Conservation (phyloP, 1,140 invertebrate genomes). For the Tetragonula clypearis region DNA sequence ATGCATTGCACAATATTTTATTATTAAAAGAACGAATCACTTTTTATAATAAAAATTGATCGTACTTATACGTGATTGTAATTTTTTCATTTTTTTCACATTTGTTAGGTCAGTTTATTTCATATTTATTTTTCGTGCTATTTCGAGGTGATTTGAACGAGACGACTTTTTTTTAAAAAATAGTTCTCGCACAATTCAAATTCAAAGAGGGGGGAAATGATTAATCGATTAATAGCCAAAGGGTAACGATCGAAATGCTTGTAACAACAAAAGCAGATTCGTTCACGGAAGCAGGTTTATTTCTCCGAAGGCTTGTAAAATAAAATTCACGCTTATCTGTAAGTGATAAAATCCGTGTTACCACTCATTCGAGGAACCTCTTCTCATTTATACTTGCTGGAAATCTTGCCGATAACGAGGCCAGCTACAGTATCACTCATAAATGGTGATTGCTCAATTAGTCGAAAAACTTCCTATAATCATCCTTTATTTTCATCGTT, state of each 20-base stretch:
- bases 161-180: background rate
- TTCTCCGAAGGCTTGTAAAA: constrained; percentile 49
- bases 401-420: constrained; percentile 51
- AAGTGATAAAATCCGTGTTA: constrained; percentile 54
- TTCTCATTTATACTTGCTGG: constrained; percentile 52
- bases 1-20: background rate
- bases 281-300: constrained; percentile 51
- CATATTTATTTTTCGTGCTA: background rate
- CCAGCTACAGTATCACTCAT: constrained; percentile 41
- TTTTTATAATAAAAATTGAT: background rate
- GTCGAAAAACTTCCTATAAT: background rate
- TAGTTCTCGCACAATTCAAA: background rate
- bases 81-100: background rate
- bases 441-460: constrained; percentile 1
- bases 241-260: constrained; percentile 17
- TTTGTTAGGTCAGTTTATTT: background rate
- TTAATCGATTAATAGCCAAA: background rate
- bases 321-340: constrained; percentile 55
- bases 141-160: background rate
- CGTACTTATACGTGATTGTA: background rate
- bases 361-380: constrained; percentile 51
- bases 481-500: background rate
- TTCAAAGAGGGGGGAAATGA: background rate
- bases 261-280: constrained; percentile 31
- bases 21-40: background rate